Evolutionary conservation across 2,113 vertebrate genomes (phyloP).

Genomic region (Xiphorhynchus elegans): DNA sequence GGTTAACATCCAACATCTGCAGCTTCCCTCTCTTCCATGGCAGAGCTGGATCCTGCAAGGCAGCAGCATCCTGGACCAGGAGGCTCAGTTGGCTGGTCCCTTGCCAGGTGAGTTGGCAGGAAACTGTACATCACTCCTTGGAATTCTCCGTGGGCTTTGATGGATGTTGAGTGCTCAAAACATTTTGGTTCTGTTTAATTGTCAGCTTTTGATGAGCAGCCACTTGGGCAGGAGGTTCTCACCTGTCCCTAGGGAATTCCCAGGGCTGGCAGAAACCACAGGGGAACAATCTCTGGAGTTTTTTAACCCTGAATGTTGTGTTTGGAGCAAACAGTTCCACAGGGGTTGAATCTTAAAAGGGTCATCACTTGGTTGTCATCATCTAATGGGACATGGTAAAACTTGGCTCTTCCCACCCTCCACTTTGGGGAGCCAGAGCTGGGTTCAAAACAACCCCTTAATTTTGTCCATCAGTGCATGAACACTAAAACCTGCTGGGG

Average conservation of each 20-base stretch:
- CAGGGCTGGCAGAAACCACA: background rate
- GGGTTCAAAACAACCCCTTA: background rate
- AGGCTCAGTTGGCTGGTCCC: background rate
- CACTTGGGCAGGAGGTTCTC: background rate
- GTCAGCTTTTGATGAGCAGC: background rate
- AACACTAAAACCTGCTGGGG: background rate
- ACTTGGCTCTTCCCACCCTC: background rate
- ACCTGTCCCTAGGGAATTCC: background rate
- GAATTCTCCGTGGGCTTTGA: background rate
- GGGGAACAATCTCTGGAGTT: background rate
- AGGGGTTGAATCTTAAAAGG: background rate
- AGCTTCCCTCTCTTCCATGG: background rate
- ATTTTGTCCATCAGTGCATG: background rate
- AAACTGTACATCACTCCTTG: background rate
- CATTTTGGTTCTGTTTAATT: background rate
- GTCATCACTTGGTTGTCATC: background rate
- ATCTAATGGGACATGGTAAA: background rate
- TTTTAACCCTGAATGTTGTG: background rate
- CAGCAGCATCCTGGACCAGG: background rate
- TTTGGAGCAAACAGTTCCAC: background rate
- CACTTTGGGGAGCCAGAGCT: background rate
- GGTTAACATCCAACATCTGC: background rate
- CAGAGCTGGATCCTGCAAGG: background rate
- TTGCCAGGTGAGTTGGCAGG: slow-evolving; percentile 2
- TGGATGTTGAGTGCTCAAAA: background rate